Conservation (phyloP, 2,113 vertebrate genomes). For the Pygathrix nemaeus region DNA sequence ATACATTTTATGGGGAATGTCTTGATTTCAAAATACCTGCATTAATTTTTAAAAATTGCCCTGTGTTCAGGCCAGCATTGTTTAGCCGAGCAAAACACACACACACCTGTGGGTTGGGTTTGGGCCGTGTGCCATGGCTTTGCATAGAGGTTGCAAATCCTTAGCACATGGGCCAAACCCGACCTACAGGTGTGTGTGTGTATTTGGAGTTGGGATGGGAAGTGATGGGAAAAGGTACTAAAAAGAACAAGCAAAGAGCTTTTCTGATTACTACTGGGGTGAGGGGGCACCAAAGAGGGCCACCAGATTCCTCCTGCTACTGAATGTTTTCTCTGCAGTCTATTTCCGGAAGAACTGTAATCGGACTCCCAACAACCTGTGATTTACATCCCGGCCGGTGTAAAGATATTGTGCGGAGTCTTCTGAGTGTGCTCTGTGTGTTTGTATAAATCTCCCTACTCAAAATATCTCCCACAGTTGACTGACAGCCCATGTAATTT, state of each 20-base stretch:
- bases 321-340: slow-evolving; percentile 47
- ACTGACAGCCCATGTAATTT: slow-evolving; percentile 80
- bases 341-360: slow-evolving; percentile 65
- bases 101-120: background rate
- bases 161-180: rapidly evolving
- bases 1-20: background rate
- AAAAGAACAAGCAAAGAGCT: background rate
- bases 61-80: background rate
- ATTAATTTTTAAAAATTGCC: background rate
- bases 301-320: background rate
- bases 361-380: slow-evolving; percentile 34
- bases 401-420: slow-evolving; percentile 72
- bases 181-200: background rate
- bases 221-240: background rate
- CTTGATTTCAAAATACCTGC: background rate
- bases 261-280: background rate
- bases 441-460: slow-evolving; percentile 81
- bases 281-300: background rate
- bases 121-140: rapidly evolving
- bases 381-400: slow-evolving; percentile 76
- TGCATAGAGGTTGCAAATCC: background rate
- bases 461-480: slow-evolving; percentile 78
- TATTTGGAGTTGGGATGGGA: background rate
- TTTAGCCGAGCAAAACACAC: background rate
- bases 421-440: slow-evolving; percentile 74